These are phyloP conservation scores for Lepidostoma basale DNA, from an alignment of 1,140 invertebrate genomes.

Conservation along the genomic window DNA sequence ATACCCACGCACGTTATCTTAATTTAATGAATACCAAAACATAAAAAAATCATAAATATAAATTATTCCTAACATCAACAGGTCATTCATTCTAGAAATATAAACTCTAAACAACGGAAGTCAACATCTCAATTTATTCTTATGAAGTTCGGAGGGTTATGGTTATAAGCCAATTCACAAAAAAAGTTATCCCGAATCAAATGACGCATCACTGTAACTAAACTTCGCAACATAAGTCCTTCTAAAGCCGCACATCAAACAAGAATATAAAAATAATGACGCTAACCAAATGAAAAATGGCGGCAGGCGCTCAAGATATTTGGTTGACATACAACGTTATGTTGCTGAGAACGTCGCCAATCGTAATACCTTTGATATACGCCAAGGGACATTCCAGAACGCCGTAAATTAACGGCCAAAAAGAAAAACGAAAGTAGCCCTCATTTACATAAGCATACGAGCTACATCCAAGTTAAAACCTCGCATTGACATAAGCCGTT, in stretches of 20 bases:
- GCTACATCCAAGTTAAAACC: background rate
- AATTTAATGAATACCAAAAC: background rate
- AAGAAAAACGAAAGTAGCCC: background rate
- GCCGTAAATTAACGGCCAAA: slow-evolving; percentile 4
- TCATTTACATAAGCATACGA: background rate
- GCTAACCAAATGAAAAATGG: background rate
- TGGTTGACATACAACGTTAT: slow-evolving; percentile 11
- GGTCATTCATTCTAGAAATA: background rate
- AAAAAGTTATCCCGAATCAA: background rate
- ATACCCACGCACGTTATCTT: too few relatives aligned
- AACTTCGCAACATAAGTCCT: slow-evolving; percentile 23
- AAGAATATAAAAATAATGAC: slow-evolving; percentile 30
- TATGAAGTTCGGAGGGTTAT: slow-evolving; percentile 1
- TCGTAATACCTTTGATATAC: slow-evolving; percentile 33
- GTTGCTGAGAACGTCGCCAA: background rate
- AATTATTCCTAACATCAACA: background rate
- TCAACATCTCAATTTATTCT: slow-evolving; percentile 21
- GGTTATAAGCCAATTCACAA: background rate
- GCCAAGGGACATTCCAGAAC: slow-evolving; percentile 8
- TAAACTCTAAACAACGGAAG: slow-evolving; percentile 5
- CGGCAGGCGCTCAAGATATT: background rate
- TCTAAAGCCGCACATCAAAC: background rate
- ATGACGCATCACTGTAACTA: background rate
- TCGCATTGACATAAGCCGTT: background rate
- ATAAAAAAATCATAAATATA: background rate